These are phyloP conservation scores for Gibbula magus DNA, from an alignment of 2,888 invertebrate species.

Conservation along the genomic window DNA sequence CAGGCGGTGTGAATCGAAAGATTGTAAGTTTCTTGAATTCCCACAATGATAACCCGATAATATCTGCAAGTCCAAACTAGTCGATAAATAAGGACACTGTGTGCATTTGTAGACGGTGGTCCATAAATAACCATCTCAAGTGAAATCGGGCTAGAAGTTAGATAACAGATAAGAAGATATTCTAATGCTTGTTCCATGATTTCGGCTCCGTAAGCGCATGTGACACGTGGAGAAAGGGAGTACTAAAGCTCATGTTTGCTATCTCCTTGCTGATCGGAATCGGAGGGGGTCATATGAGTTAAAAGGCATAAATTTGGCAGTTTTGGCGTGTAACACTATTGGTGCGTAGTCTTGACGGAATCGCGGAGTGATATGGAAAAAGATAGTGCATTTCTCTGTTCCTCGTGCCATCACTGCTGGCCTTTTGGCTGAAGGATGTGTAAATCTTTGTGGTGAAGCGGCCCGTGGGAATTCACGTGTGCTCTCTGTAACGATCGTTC, in stretches of 20 bases:
- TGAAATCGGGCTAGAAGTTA: background rate
- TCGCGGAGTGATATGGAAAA: conserved; percentile 6
- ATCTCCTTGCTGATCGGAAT: background rate
- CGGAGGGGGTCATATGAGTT: conserved; percentile 1
- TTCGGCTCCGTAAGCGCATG: background rate
- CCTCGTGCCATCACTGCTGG: background rate
- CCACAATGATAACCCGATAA: background rate
- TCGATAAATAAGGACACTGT: background rate
- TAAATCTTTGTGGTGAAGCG: background rate
- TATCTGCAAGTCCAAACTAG: background rate
- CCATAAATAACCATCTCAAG: conserved; percentile 9
- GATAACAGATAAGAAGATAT: conserved; percentile 9
- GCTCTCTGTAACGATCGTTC: background rate
- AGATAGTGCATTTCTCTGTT: conserved; percentile 1
- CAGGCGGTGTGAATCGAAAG: background rate
- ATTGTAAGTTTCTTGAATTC: background rate
- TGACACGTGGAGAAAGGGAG: conserved; percentile 9
- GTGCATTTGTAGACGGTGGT: background rate
- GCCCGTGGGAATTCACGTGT: background rate
- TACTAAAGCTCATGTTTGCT: background rate
- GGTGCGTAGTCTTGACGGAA: background rate
- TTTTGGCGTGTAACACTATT: conserved; percentile 22
- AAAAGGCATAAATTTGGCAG: conserved; percentile 17
- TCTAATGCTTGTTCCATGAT: background rate
- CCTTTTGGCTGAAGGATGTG: background rate